Base-by-base conservation (phyloP, 1,140 invertebrate species). In the Apis dorsata region DNA sequence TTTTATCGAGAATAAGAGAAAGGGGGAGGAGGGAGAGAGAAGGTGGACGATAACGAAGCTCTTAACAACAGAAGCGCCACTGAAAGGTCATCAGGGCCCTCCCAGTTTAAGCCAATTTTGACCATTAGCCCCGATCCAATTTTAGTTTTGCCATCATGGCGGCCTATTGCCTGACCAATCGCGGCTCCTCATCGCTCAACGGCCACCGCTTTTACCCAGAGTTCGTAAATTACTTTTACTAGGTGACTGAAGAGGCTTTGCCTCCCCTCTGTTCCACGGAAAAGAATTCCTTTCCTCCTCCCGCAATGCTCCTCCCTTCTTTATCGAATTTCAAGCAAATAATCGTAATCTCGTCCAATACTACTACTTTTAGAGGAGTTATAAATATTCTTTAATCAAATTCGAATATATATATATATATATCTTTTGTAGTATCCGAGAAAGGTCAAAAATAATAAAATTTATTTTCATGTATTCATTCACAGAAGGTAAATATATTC, bases 61-160 rank as follows among this genome's bases (percentile, higher is more conserved):
- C 78, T 84, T 89, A 84, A 86, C 81, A 79, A 85, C 76, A 78
- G 83, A 83, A 91, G 85, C 86, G 62, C 82, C 69, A 66, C 83
- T 86, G 79, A 90, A 89, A 90, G 86, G 84, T 89, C 80, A 84
- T 89, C 84, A 84, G 66, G 82, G 86, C 83, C 85, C 73, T 86
- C 83, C 85, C 81, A 83, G 76, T 89, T 90, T 91, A 91, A 92
- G 86, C 90, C 90, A 90, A 92, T 92, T 92, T 91, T 87, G 81
- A 86, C 73, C 90, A 91, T 91, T 91, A 91, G 85, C 84, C 86
- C 79, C 86, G 86, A 92, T 91, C 87, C 87, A 91, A 92, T 92
- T 91, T 92, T 81, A 91, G 87, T 89, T 91, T 87, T 79, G 83
- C 76, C 83, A 84, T 86, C 81, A 82, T 82, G 78, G 81, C 84